Evolutionary conservation across 1,140 invertebrate genomes (phyloP), one percentile per base, ranked within the genome.

Genomic region (Lasioglossum baleicum): DNA sequence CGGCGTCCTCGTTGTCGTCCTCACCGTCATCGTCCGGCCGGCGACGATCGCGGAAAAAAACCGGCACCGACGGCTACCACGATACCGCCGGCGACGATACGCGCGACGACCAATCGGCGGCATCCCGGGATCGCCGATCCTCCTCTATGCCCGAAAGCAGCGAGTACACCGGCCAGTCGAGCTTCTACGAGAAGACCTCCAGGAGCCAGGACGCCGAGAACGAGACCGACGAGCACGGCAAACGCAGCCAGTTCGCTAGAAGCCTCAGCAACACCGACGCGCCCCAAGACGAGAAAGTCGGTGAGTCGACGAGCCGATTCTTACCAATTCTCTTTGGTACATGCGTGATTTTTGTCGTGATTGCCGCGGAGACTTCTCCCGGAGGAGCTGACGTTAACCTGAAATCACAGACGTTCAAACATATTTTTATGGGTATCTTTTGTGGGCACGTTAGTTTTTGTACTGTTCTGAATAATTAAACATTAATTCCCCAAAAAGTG

Each of bases 221-320:
- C 73, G 90, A 87, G 20, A 87, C 87, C 70, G 89, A 89, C 64
- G 89, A 90, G 15, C 92, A 92, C 78, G 88, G 92, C 72, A 94
- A 95, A 86, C 94, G 96, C 72, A 95, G 95, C 64, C 96, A 96
- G 83, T 97, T 97, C 91, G 96, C 96, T 67, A 94, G 97, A 87
- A 96, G 97, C 94, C 94, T 97, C 31, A 97, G 96, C 85, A 97
- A 97, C 91, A 95, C 96, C 26, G 96, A 97, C 90, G 95, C 95
- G 67, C 96, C 96, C 22, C 94, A 95, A 7, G 97, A 97, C 89
- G 97, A 98, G 90, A 97, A 97, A 95, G 95, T 95, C 92, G 96
- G 96, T 97, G 92, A 94, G 92, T 90, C 64, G 13, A 67, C 2
- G 44, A 48, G 10, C 44, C 44, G 10, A 48, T 48, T 48, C 44